Evolutionary conservation across 2,888 invertebrate species (phyloP), one percentile per base, ranked within the genome.

Genomic region (Geotrupes spiniger): DNA sequence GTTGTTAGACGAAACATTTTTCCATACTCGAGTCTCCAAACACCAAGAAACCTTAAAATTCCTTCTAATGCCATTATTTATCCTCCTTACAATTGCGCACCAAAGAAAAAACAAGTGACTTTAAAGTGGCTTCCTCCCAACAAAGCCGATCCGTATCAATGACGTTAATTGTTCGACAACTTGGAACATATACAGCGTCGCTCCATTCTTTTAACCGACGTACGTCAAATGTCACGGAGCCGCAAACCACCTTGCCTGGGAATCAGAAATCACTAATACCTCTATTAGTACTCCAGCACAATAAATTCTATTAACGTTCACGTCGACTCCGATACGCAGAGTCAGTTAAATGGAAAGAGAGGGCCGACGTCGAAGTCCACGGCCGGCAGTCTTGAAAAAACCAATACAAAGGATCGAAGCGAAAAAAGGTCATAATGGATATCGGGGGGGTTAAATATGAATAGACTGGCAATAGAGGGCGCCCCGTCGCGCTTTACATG

Each of bases 161-260:
- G 52, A 49, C 46, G 51, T 51, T 47, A 49, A 62, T 63, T 62
- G 63, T 64, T 64, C 61, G 63, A 64, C 60, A 60, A 61, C 54
- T n/a, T 61, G 62, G 54, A 61, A 62, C 49, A 43, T 54, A 46
- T 49, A 58, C 58, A 47, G 36, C 36, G 45, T 39, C 36, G 27
- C 27, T 33, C 31, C 27, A 44, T 50, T 50, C 16, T 48, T 44
- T 36, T 16, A 56, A 50, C 47, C 51, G 59, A 60, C 60, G 59
- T 51, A 61, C 58, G 64, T 63, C 63, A 61, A 62, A 63, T 51
- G 58, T 59, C 59, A 60, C 33, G 8, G n/a, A 56, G 48, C 53
- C 42, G 28, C 54, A 57, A 59, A 66, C 68, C 70, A 69, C 68
- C 67, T 66, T 65, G 64, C 64, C 54, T 69, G 69, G 68, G 70